phyloP scores from a whole-genome alignment of 2,113 vertebrate genomes.

The Synchiropus splendidus region DNA sequence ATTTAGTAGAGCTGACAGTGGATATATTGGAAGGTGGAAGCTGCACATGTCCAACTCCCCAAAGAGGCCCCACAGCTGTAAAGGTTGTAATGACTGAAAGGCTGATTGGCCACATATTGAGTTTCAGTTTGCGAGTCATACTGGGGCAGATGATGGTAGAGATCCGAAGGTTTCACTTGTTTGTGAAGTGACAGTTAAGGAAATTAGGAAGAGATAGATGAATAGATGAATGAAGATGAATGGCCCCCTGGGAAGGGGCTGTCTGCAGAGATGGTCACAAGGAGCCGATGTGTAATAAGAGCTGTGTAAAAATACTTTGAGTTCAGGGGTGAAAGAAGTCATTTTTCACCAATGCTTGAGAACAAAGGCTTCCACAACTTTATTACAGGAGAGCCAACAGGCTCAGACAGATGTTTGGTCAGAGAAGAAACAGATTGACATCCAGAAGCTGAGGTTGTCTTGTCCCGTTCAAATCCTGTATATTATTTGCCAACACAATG shows the following conservation, averaged over 20 bases:
- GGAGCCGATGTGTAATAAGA: slow-evolving; percentile 8
- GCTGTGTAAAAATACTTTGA: slow-evolving; percentile 21
- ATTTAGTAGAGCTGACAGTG: slow-evolving; percentile 34
- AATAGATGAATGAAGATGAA: slow-evolving; percentile 13
- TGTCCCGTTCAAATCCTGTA: too few species aligned
- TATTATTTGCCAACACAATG: too few species aligned
- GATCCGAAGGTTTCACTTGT: too few species aligned
- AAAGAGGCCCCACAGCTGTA: slow-evolving; percentile 43
- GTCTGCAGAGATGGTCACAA: slow-evolving; percentile 16
- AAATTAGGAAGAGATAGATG: slow-evolving; percentile 4
- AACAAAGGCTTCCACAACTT: background rate
- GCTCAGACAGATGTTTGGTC: background rate
- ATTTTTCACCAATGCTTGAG: slow-evolving; percentile 13
- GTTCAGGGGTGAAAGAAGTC: slow-evolving; percentile 5
- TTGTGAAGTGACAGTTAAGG: slow-evolving; percentile 19
- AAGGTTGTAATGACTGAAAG: slow-evolving; percentile 38
- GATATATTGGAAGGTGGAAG: slow-evolving; percentile 45
- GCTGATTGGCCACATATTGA: slow-evolving; percentile 47
- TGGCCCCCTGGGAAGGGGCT: slow-evolving; percentile 8
- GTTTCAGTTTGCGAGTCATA: slow-evolving; percentile 17
- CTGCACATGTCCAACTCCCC: slow-evolving; percentile 47
- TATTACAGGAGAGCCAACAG: background rate
- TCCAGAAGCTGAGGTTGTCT: too few species aligned
- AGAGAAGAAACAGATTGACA: too few species aligned
- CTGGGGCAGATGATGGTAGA: too few species aligned